Percentiles rank a stretch among this genome's conserved stretches.
Evolutionary conservation across 1,140 invertebrate species (phyloP).

Genomic region (Apolygus lucorum): DNA sequence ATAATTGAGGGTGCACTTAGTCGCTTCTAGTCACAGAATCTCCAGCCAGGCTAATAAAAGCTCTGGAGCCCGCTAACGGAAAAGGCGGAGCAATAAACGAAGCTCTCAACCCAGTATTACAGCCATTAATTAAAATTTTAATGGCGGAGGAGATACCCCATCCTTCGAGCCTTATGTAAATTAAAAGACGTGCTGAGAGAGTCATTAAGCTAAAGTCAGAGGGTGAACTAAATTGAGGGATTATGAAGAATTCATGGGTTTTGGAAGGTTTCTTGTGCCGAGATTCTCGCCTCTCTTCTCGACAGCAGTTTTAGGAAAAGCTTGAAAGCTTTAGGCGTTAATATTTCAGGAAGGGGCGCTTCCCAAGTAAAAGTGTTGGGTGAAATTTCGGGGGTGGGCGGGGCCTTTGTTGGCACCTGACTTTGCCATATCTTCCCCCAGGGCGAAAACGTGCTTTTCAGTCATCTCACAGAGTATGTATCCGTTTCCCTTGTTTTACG

Average conservation of each 20-base stretch:
- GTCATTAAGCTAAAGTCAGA: conserved; percentile 8
- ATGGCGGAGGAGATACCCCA: neutral
- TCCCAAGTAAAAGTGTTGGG: neutral
- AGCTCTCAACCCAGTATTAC: neutral
- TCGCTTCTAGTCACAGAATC: no score
- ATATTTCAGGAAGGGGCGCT: neutral
- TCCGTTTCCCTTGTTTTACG: no score
- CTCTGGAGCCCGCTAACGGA: neutral
- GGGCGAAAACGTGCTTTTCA: no score
- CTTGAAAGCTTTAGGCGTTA: conserved; percentile 11
- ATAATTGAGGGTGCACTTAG: no score
- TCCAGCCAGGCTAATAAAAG: neutral
- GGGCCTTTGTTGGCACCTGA: neutral
- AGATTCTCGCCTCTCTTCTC: neutral
- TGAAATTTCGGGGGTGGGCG: neutral
- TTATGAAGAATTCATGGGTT: conserved; percentile 13
- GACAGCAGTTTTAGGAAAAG: neutral
- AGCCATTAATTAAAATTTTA: conserved; percentile 2
- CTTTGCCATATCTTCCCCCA: neutral
- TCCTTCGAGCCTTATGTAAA: conserved; percentile 5
- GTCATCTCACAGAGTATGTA: no score
- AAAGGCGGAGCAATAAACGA: neutral
- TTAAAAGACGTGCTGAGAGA: conserved; percentile 16
- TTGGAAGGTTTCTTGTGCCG: neutral
- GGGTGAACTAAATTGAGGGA: conserved; percentile 7